These are phyloP conservation scores for Tetragnatha versicolor DNA, from an alignment of 1,140 invertebrate genomes.

Conservation along the genomic window DNA sequence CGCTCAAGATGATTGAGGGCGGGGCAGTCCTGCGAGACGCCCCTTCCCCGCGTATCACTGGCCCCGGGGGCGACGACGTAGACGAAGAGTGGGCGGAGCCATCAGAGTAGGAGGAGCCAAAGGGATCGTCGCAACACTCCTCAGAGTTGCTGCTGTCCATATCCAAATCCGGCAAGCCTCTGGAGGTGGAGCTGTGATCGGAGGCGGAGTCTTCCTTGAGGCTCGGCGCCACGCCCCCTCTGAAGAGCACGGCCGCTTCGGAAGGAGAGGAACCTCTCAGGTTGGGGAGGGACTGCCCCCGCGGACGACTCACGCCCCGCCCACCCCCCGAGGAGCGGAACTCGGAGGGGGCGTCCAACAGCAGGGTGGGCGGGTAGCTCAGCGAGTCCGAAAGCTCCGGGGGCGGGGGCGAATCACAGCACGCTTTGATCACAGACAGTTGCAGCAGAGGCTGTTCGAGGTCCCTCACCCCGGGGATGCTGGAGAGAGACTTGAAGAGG, in stretches of 20 bases:
- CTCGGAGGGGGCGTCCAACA: slow-evolving; percentile 55
- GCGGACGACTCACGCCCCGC: too few relatives aligned
- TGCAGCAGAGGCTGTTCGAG: slow-evolving; percentile 25
- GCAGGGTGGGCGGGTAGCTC: slow-evolving; percentile 52
- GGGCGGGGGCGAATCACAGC: slow-evolving; percentile 18
- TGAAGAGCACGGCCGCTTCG: background rate
- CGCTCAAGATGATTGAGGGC: slow-evolving; percentile 7
- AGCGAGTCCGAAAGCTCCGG: background rate
- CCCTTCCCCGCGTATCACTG: background rate
- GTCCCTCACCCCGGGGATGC: slow-evolving; percentile 46
- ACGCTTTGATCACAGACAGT: slow-evolving; percentile 53
- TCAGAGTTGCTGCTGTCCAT: slow-evolving; percentile 55
- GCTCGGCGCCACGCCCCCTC: slow-evolving; percentile 43
- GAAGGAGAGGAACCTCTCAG: slow-evolving; percentile 40
- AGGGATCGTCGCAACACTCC: slow-evolving; percentile 38
- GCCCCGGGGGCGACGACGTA: too few relatives aligned
- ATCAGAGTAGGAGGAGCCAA: slow-evolving; percentile 12
- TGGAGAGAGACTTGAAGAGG: slow-evolving; percentile 55
- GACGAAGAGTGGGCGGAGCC: too few relatives aligned
- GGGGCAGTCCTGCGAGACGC: slow-evolving; percentile 24
- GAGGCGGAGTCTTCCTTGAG: too few relatives aligned
- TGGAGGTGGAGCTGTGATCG: slow-evolving; percentile 58
- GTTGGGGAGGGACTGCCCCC: slow-evolving; percentile 58
- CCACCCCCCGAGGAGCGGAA: too few relatives aligned
- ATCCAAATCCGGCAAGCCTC: slow-evolving; percentile 58